phyloP scores from a whole-genome alignment of 2,113 vertebrate species.

The Sylvia atricapilla region DNA sequence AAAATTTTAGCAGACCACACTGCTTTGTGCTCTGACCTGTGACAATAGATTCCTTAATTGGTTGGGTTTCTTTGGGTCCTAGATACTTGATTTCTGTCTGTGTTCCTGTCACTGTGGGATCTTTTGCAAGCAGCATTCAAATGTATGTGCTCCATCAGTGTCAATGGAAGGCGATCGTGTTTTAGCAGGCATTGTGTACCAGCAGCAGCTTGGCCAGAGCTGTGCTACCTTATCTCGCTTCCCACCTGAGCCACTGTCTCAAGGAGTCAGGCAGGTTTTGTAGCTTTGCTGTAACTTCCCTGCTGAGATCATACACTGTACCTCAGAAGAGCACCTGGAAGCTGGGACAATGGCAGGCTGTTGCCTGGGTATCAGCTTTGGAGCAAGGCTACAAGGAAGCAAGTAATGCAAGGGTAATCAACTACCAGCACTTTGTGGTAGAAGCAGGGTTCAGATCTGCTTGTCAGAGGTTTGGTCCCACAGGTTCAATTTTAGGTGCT shows the following conservation, averaged over 20 bases:
- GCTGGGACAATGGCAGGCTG: neutral
- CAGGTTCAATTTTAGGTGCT: neutral
- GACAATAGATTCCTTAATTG: neutral
- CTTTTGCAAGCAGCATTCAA: neutral
- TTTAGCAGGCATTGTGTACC: neutral
- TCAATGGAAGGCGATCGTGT: neutral
- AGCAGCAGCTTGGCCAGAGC: neutral
- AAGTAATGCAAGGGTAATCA: neutral
- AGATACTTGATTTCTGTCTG: neutral
- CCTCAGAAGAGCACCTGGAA: neutral
- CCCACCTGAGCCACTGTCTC: neutral
- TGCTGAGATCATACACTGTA: rapidly evolving
- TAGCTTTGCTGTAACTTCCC: neutral
- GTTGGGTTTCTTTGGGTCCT: neutral
- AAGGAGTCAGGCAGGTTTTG: neutral
- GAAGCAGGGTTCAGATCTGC: neutral
- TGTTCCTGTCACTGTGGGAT: rapidly evolving
- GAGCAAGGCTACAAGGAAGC: neutral
- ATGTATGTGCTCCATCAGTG: neutral
- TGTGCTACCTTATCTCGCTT: neutral
- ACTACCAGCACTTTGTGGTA: neutral
- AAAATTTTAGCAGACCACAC: neutral
- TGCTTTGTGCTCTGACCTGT: neutral
- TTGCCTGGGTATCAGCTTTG: neutral
- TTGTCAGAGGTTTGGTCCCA: neutral